Percentiles rank a stretch among this genome's conserved stretches.
Conservation (phyloP, 2,797 vertebrate genomes). For the Typhlichthys eigenmanni region DNA sequence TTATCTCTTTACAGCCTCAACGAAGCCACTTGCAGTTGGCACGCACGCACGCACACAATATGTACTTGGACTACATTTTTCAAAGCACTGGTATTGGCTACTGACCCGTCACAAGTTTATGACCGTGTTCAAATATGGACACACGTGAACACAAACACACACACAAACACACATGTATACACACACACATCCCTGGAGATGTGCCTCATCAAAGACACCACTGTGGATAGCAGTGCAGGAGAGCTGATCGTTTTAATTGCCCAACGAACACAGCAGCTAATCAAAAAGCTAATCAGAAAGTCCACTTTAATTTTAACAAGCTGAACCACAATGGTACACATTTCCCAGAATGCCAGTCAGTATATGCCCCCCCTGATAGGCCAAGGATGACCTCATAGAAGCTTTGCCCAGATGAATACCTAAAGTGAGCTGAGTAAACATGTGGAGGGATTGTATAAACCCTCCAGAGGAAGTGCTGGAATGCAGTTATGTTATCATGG, state of each 20-base stretch:
- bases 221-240: no score
- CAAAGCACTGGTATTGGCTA: slow-evolving; percentile 20
- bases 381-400: slow-evolving; percentile 3
- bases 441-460: slow-evolving; percentile 44
- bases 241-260: no score
- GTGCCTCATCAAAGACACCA: neutral
- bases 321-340: neutral
- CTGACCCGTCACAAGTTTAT: slow-evolving; percentile 14
- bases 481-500: slow-evolving; percentile 49
- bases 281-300: slow-evolving; percentile 1
- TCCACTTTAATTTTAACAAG: neutral
- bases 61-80: slow-evolving; percentile 23
- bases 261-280: no score
- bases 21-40: neutral
- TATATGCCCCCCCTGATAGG: neutral
- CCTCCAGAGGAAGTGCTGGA: slow-evolving; percentile 59
- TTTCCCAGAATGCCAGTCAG: neutral
- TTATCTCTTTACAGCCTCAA: slow-evolving; percentile 18
- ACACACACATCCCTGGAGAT: neutral
- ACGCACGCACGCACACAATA: slow-evolving; percentile 20
- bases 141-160: neutral
- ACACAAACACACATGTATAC: neutral
- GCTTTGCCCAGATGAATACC: neutral
- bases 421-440: neutral
- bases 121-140: neutral